Conservation (phyloP, 2,113 vertebrate species). For the Poicephalus gulielmi region DNA sequence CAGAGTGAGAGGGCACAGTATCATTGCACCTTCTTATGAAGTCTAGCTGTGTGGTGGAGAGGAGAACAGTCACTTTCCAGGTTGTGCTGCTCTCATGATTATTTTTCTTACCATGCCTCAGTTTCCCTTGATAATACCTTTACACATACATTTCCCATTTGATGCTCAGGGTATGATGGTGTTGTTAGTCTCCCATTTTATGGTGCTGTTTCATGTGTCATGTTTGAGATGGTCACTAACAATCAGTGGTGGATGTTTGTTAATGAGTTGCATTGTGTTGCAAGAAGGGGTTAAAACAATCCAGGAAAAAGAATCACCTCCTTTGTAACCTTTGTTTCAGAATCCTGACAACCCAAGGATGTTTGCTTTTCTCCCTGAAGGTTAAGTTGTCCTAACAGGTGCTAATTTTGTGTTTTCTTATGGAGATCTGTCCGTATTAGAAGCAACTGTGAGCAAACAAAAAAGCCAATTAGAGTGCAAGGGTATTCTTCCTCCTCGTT, state of each 20-base stretch:
- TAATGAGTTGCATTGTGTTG: background rate
- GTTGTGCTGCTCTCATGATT: background rate
- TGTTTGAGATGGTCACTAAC: background rate
- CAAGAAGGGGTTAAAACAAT: conserved; percentile 60
- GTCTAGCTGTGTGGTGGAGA: background rate
- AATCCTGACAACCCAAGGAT: conserved; percentile 53
- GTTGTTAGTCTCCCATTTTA: background rate
- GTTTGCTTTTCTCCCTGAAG: conserved; percentile 74
- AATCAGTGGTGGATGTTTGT: background rate
- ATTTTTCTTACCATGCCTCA: background rate
- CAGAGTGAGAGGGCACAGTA: background rate
- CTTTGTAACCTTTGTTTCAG: conserved; percentile 57
- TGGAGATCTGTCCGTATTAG: conserved; percentile 71
- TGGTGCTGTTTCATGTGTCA: background rate
- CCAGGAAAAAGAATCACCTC: background rate
- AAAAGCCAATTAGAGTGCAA: conserved; percentile 69
- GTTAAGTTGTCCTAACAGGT: conserved; percentile 78
- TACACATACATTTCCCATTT: background rate
- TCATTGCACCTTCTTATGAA: background rate
- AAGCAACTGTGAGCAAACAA: conserved; percentile 71
- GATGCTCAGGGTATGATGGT: background rate
- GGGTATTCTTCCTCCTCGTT: conserved; percentile 46
- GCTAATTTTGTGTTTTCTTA: conserved; percentile 77
- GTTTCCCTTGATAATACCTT: background rate
- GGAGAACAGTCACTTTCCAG: background rate